Conservation (phyloP, 1,140 invertebrate genomes). For the Antheraea mylitta region DNA sequence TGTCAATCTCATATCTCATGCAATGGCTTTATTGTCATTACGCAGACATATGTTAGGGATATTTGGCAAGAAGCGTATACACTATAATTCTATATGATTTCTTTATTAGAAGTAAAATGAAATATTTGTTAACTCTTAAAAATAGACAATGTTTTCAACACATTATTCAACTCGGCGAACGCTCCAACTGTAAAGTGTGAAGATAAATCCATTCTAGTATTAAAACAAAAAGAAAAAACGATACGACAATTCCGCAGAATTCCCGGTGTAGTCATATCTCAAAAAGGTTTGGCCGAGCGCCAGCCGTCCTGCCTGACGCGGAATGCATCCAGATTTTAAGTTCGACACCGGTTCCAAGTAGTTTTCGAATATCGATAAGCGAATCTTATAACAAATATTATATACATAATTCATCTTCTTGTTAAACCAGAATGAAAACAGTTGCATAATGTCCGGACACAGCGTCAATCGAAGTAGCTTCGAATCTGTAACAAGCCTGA, state of each 20-base stretch:
- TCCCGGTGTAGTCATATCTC: conserved; percentile 23
- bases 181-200: conserved; percentile 9
- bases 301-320: conserved; percentile 3
- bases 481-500: too few relatives aligned
- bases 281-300: conserved; percentile 14
- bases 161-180: conserved; percentile 6
- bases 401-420: background rate
- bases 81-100: background rate
- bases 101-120: background rate
- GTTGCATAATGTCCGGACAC: too few relatives aligned
- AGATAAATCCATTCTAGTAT: conserved; percentile 18
- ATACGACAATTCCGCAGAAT: conserved; percentile 22
- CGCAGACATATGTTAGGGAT: too few relatives aligned
- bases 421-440: background rate
- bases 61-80: too few relatives aligned
- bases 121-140: background rate
- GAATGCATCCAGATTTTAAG: conserved; percentile 4
- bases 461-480: too few relatives aligned
- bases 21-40: too few relatives aligned
- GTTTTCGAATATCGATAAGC: conserved; percentile 3
- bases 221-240: conserved; percentile 12
- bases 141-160: background rate
- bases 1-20: too few relatives aligned
- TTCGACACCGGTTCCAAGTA: conserved; percentile 9
- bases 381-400: background rate